Conservation (phyloP, 2,797 vertebrate species). For the Siniperca scherzeri region DNA sequence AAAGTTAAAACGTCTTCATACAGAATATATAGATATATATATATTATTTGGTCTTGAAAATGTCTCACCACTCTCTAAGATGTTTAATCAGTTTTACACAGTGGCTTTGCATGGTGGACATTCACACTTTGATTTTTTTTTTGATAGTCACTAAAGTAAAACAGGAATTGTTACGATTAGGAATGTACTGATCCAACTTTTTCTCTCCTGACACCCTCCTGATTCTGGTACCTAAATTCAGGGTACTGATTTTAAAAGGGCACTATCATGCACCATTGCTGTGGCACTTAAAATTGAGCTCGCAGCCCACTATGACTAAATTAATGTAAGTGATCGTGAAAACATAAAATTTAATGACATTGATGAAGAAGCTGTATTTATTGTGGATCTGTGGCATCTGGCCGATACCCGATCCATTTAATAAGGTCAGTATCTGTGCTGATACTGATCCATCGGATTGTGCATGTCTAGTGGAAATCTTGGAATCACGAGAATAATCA, state of each 20-base stretch:
- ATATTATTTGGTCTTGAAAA: background rate
- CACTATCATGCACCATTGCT: background rate
- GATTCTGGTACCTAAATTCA: no score
- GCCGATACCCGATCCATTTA: background rate
- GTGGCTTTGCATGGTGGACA: background rate
- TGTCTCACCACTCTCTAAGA: background rate
- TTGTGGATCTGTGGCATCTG: background rate
- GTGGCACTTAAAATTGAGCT: no score
- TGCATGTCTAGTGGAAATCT: no score
- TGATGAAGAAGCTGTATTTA: background rate
- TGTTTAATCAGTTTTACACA: background rate
- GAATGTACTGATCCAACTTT: no score
- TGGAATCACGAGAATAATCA: no score
- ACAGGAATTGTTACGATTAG: background rate
- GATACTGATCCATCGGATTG: no score
- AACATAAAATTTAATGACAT: background rate
- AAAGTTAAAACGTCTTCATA: no score
- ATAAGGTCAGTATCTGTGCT: no score
- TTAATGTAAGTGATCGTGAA: background rate
- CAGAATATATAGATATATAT: no score
- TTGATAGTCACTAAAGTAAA: background rate
- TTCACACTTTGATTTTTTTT: background rate
- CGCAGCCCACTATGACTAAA: no score
- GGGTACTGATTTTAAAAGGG: background rate
- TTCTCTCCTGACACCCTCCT: background rate